Evolutionary conservation across 53 echinoderm and acorn worm genomes (phyloP).

Genomic region (Stichopus horrens): DNA sequence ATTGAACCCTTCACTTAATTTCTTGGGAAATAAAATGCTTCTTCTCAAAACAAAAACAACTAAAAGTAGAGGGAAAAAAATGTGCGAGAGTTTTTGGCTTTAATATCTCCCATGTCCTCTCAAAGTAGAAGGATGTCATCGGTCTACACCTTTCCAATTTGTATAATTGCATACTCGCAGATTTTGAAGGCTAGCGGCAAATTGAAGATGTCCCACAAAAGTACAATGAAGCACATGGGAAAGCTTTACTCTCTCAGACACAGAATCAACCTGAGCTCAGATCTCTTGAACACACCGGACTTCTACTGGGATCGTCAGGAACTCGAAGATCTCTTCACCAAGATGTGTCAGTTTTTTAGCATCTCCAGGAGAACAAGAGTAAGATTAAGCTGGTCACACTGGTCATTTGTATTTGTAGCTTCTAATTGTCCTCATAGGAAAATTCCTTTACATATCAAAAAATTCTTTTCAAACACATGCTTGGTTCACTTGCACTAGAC

Average conservation of each 20-base stretch:
- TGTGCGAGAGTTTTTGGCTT: no score
- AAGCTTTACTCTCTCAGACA: conserved; percentile 88
- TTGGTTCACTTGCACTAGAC: no score
- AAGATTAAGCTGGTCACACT: neutral
- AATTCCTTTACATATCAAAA: no score
- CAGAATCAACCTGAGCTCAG: conserved; percentile 92
- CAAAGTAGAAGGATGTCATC: neutral
- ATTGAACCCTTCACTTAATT: no score
- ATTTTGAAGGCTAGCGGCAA: conserved; percentile 21
- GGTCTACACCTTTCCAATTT: neutral
- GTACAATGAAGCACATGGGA: conserved; percentile 80
- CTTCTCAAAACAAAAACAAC: no score
- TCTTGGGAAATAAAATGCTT: no score
- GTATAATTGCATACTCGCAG: neutral
- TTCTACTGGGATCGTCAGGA: conserved; percentile 96
- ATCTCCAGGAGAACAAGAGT: conserved; percentile 78
- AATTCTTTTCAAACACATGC: no score
- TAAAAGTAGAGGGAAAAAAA: no score
- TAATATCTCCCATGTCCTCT: neutral
- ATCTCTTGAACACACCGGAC: conserved; percentile 89
- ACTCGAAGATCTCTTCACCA: conserved; percentile 75
- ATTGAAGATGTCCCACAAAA: conserved; percentile 75
- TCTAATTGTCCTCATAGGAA: no score
- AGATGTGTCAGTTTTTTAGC: conserved; percentile 84
- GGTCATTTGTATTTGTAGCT: no score